These are phyloP conservation scores for Oegoconia quadripuncta DNA, from an alignment of 2,888 invertebrate genomes.

Conservation along the genomic window DNA sequence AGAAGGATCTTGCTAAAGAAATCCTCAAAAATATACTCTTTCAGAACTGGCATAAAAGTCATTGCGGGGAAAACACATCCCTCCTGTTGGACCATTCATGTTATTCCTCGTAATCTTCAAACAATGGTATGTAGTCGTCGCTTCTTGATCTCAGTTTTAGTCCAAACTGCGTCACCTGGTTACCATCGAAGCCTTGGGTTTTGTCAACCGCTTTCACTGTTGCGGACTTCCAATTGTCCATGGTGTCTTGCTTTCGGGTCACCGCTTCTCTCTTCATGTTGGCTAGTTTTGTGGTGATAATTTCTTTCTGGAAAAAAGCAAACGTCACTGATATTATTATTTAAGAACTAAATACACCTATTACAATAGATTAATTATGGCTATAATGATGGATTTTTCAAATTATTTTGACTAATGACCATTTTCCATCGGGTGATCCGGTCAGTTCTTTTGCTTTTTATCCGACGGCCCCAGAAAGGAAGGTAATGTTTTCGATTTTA, in stretches of 20 bases:
- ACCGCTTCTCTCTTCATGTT: slow-evolving; percentile 48
- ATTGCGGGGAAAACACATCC: too few species aligned
- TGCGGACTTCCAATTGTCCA: slow-evolving; percentile 45
- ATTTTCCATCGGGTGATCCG: too few species aligned
- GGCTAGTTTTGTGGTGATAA: slow-evolving; percentile 46
- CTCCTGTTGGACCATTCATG: not conserved
- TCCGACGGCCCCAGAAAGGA: too few species aligned
- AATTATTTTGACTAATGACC: too few species aligned
- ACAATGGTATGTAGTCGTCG: slow-evolving; percentile 60
- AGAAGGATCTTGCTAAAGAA: too few species aligned
- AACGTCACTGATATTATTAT: not conserved
- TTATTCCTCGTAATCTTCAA: slow-evolving; percentile 58
- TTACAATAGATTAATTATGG: too few species aligned
- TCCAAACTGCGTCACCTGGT: slow-evolving; percentile 57
- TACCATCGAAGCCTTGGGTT: slow-evolving; percentile 42
- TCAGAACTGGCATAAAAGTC: too few species aligned
- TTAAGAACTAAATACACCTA: not conserved
- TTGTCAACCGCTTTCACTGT: slow-evolving; percentile 44
- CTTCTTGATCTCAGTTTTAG: slow-evolving; percentile 58
- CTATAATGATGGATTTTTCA: too few species aligned
- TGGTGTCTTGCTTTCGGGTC: slow-evolving; percentile 38
- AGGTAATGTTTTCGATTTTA: too few species aligned
- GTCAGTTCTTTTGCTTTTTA: too few species aligned
- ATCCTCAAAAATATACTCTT: too few species aligned
- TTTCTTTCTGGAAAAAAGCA: slow-evolving; percentile 57